Base-by-base conservation (phyloP, 2,888 invertebrate genomes). In the Rhaphigaster nebulosa region DNA sequence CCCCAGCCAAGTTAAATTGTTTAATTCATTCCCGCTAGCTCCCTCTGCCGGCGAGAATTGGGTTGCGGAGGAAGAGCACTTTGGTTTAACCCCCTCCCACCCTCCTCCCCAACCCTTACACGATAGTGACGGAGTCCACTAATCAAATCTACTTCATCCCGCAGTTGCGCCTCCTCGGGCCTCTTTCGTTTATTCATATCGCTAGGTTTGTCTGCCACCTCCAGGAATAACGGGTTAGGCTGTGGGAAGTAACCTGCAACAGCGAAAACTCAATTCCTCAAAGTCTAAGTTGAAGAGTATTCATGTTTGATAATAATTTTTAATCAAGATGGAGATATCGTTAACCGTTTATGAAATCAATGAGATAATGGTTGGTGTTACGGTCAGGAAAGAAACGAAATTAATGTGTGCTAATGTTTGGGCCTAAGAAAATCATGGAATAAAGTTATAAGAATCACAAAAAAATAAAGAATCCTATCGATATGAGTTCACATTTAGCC, bases 1-100 rank as follows among this genome's bases (percentile, higher is more conserved):
- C 50, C 89, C 84, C 80, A 65, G 80, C 84, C 90, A 91, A 92
- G 92, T 92, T 92, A 92, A 92, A 92, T 92, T 92, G 92, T 92
- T 92, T 92, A 92, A 92, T 92, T 92, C 91, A 92, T 92, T 92
- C 92, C 91, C 89, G 65, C 84, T 84, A 84, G 84, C 84, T 84
- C 84, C 45, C 84, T 84, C 84, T 84, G 84, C 84, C 84, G 89
- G 76, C 65, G 89, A 90, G 91, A 87, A 87, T 87, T 89, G 65
- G 90, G 90, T 87, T 89, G 90, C 87, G 90, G 90, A 90, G 90
- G 89, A 89, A 89, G 89, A 89, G 89, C 89, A 89, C 89, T 89
- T 89, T 89, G 89, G 89, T 89, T 89, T 89, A 89, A 89, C 89
- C 89, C 89, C 89, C 76, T n/a, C 45, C 88, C n/a, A 12, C 54